Base-by-base conservation (phyloP, 1,140 invertebrate species). In the Anastrepha ludens region DNA sequence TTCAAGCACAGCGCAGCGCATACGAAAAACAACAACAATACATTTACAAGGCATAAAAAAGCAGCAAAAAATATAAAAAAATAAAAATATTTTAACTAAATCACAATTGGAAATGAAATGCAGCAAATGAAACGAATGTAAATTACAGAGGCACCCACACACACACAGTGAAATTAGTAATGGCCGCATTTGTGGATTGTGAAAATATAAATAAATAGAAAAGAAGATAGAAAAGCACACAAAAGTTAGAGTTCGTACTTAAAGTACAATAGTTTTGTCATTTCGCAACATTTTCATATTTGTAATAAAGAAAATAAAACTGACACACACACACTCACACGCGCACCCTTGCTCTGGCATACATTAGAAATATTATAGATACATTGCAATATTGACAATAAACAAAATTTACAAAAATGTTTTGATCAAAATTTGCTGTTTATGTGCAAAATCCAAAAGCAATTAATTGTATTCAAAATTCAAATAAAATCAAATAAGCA, bases 391-490 rank as follows among this genome's bases (percentile, higher is more conserved):
- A 41, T 67, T 39, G 64, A 67, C 29, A 67, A 67, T 67, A 74
- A 55, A 81, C 20, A 58, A 47, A 44, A 44, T 17, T 20, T 55
- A 81, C 47, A 7, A 29, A 81, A 29, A 81, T 81, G 44, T 29
- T 81, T 81, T n/a, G 74, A 41, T 50, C 74, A 81, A 81, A 78
- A 81, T 81, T 81, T 81, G 74, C 74, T 55, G 47, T 81, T 81
- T 81, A 81, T 4, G 47, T 81, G 74, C 74, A 58, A 81, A 81
- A 55, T 29, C 17, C 47, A 81, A 81, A 50, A 81, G 67, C 74
- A 81, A 81, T 81, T 81, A 81, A 50, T 58, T 81, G 74, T 81
- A 81, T 81, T 81, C 74, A 81, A 81, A 81, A 81, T 58, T 81
- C 6, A 81, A 55, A 20, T 6, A n/a, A 39, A 67, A 67, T 4